Base-by-base conservation (phyloP, 2,888 invertebrate species). In the Laothoe populi region DNA sequence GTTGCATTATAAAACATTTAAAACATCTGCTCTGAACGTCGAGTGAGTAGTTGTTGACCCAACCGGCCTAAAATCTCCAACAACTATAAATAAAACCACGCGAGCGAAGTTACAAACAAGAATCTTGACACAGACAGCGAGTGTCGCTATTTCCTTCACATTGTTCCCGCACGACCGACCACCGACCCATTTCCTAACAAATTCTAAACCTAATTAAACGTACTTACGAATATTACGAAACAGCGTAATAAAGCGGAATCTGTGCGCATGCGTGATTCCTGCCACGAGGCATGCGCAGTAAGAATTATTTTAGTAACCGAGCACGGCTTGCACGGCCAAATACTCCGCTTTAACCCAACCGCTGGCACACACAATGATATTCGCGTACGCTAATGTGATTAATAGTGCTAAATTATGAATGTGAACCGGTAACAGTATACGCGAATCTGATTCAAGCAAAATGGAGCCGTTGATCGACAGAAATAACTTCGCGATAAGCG, bases 401-500 rank as follows among this genome's bases (percentile, higher is more conserved):
- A 19, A 19, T 1, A 46, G 46, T 46, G 45, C 21, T 21, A 19
- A 46, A 31, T 31, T 31, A 53, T 53, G 53, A 44, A 44, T 16
- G n/a, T 26, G 21, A 59, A 42, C n/a, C 58, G 21, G 58, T 42
- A 58, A 38, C 58, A 58, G 38, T n/a, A 31, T 4, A 38, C 13
- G 19, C 44, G 83, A 86, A 87, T 86, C 84, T 82, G 76, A 80
- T 83, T 77, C 73, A 67, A 67, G 63, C 69, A 81, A 83, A 67
- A 96, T 96, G 96, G 95, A 95, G 82, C 94, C 96, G 59, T 91
- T 97, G 71, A 94, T 97, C 84, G 97, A 97, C 86, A 95, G 95
- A 74, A 96, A 97, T 87, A 97, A 98, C 88, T 95, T 97, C 83
- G 97, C 96, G 69, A 95, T 97, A 69, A 97, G 97, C 87, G 97